These are phyloP conservation scores for Furcifer pardalis DNA, from an alignment of 2,797 vertebrate species.

Conservation along the genomic window DNA sequence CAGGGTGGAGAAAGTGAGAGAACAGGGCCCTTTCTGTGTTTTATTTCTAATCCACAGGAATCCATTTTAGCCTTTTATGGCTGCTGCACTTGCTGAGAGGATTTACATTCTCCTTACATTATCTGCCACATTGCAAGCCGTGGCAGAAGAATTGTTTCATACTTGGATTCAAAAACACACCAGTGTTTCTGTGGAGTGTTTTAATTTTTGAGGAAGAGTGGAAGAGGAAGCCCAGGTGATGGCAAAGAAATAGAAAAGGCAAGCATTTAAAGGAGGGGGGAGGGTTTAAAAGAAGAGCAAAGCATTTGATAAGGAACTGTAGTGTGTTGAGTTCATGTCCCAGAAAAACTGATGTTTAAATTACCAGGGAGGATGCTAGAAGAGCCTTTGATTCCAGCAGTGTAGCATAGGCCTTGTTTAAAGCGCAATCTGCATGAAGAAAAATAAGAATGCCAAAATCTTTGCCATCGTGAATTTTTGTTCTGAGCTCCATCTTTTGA, in stretches of 20 bases:
- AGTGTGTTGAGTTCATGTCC: constrained; percentile 53
- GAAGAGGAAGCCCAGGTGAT: constrained; percentile 1
- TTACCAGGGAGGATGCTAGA: constrained; percentile 37
- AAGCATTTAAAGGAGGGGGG: accelerated
- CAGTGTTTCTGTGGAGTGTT: constrained; percentile 59
- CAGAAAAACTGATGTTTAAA: constrained; percentile 61
- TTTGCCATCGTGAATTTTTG: not conserved
- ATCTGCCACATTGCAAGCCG: constrained; percentile 68
- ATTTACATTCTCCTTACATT: constrained; percentile 79
- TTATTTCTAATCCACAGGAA: constrained; percentile 90
- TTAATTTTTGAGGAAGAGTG: not conserved
- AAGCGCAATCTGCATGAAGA: not conserved
- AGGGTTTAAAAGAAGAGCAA: not conserved
- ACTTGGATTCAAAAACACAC: constrained; percentile 61
- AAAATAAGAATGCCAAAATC: not conserved
- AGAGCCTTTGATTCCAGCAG: constrained; percentile 54
- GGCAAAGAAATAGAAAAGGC: constrained; percentile 29
- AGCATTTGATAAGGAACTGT: constrained; percentile 49
- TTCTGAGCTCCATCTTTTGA: not conserved
- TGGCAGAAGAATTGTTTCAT: constrained; percentile 58
- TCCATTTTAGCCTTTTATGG: constrained; percentile 89
- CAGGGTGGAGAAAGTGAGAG: constrained; percentile 69
- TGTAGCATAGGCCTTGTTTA: constrained; percentile 22
- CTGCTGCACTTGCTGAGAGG: constrained; percentile 86
- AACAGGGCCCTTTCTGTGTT: constrained; percentile 78